phyloP scores from a whole-genome alignment of 2,797 vertebrate species.

The Varecia variegata region DNA sequence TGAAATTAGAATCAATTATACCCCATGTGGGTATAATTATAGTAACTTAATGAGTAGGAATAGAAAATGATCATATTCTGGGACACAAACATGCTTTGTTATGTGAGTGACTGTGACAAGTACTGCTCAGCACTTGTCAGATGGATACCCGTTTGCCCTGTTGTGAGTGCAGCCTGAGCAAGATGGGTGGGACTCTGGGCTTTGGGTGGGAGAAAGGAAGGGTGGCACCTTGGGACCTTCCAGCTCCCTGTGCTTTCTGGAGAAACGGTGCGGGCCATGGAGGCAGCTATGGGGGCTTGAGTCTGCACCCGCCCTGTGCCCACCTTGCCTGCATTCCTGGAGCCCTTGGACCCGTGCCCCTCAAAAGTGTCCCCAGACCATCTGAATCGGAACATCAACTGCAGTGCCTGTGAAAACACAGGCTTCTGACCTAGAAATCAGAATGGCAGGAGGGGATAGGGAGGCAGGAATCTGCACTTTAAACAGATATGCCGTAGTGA shows the following conservation, averaged over 20 bases:
- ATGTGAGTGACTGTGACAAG: background rate
- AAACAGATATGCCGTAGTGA: background rate
- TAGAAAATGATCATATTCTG: background rate
- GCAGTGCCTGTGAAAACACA: background rate
- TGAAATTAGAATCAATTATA: conserved; percentile 65
- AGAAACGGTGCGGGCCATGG: background rate
- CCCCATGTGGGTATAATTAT: conserved; percentile 7
- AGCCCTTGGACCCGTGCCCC: background rate
- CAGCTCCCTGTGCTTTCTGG: background rate
- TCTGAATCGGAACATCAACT: background rate
- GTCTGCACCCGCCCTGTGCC: fast-evolving
- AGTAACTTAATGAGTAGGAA: conserved; percentile 9
- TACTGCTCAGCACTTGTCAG: background rate
- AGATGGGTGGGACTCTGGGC: no score
- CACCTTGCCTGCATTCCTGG: background rate
- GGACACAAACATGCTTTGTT: background rate
- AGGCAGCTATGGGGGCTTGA: background rate
- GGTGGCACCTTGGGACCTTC: background rate
- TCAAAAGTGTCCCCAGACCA: background rate
- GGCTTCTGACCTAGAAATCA: background rate
- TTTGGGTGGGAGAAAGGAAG: background rate
- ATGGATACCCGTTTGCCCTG: background rate
- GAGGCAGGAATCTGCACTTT: background rate
- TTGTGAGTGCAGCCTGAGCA: background rate
- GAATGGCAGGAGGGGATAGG: background rate